phyloP scores from a whole-genome alignment of 2,888 invertebrate species.

The Spialia ferax region DNA sequence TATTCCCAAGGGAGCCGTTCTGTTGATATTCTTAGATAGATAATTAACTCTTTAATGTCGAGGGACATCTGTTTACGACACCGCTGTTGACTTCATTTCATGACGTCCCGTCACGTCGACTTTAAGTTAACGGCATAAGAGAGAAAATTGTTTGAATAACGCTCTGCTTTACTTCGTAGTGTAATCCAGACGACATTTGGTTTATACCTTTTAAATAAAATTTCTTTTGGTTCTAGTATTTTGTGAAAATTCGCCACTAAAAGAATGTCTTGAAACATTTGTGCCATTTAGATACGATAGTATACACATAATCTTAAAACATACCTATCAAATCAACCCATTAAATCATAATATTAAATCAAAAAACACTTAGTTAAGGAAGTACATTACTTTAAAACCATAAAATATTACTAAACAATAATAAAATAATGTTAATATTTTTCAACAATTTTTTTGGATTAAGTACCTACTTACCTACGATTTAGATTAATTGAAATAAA shows the following conservation, averaged over 20 bases:
- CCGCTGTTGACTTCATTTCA: constrained; percentile 27
- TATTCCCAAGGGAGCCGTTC: constrained; percentile 79
- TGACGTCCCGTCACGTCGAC: background rate
- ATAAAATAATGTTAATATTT: no score
- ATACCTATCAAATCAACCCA: no score
- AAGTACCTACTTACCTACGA: no score
- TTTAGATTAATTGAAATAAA: no score
- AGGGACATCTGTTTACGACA: constrained; percentile 78
- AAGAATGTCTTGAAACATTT: no score
- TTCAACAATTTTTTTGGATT: no score
- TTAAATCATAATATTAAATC: no score
- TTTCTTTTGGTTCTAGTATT: background rate
- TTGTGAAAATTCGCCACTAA: no score
- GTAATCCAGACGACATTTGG: constrained; percentile 9
- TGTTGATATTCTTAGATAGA: constrained; percentile 72
- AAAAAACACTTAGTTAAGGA: no score
- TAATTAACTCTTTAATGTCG: constrained; percentile 82
- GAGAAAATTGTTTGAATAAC: constrained; percentile 4
- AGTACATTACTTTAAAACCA: no score
- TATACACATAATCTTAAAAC: no score
- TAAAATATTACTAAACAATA: background rate
- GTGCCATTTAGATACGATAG: no score
- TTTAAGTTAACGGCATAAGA: constrained; percentile 19
- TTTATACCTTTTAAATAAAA: background rate
- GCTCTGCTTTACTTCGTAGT: background rate